Evolutionary conservation across 2,113 vertebrate genomes (phyloP).

Genomic region (Ahaetulla prasina): DNA sequence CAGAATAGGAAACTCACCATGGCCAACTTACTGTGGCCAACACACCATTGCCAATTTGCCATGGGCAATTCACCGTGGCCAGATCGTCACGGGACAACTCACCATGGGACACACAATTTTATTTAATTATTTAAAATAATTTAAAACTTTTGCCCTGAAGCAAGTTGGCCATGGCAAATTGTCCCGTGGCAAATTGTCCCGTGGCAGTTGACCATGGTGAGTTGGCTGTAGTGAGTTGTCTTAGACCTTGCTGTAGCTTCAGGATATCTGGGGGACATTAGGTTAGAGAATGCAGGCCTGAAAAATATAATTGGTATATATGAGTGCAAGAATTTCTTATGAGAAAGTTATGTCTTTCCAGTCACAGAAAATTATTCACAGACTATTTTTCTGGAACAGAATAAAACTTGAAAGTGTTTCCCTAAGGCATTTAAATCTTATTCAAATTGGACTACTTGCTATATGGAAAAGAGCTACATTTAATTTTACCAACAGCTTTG

Average conservation of each 20-base stretch:
- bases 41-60: neutral
- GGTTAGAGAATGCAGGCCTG: neutral
- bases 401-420: slow-evolving; percentile 31
- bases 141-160: neutral
- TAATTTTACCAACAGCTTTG: fast-evolving
- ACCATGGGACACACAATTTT: too few species aligned
- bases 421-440: slow-evolving; percentile 38
- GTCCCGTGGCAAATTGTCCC: neutral
- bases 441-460: slow-evolving; percentile 36
- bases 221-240: neutral
- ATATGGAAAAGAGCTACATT: neutral
- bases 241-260: neutral
- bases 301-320: neutral
- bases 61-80: neutral
- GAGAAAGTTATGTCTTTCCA: neutral
- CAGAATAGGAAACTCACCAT: neutral
- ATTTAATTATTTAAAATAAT: neutral
- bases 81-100: neutral
- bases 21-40: neutral
- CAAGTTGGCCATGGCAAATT: neutral
- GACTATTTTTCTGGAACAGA: slow-evolving; percentile 33
- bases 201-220: neutral
- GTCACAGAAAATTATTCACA: slow-evolving; percentile 18
- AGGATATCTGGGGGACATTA: neutral
- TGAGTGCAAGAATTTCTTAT: neutral